Conservation (phyloP, 2,888 invertebrate genomes). For the Chrysolina haemoptera region DNA sequence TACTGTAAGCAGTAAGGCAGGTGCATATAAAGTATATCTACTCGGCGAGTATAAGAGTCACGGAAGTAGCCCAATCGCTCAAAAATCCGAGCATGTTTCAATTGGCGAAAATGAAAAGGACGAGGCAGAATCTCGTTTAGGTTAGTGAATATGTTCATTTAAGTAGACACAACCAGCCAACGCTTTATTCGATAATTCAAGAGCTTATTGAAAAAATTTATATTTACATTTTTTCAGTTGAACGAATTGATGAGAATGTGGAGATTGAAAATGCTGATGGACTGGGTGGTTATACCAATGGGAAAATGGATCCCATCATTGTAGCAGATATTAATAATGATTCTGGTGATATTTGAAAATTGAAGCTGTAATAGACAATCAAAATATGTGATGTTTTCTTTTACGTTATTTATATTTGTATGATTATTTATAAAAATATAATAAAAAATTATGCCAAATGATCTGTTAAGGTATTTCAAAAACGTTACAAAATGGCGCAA, state of each 20-base stretch:
- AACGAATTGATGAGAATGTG: background rate
- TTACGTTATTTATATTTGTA: constrained; percentile 18
- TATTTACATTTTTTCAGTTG: background rate
- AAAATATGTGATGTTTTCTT: constrained; percentile 21
- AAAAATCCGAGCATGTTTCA: background rate
- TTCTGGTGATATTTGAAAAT: constrained; percentile 13
- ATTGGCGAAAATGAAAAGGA: background rate
- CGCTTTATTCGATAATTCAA: too few species aligned
- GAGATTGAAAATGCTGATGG: background rate
- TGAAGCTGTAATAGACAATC: background rate
- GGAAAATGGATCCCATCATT: constrained; percentile 12
- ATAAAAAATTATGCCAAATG: background rate
- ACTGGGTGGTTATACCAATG: background rate
- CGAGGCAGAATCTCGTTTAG: background rate
- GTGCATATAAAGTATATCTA: constrained; percentile 26
- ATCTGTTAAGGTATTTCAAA: too few species aligned
- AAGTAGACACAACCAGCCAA: too few species aligned
- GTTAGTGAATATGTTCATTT: background rate
- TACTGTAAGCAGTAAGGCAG: background rate
- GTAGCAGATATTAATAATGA: constrained; percentile 8
- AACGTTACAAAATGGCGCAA: too few species aligned
- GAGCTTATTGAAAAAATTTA: background rate
- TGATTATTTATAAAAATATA: constrained; percentile 6
- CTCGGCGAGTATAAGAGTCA: constrained; percentile 29
- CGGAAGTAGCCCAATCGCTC: background rate